These are phyloP conservation scores for Cecropterus lyciades DNA, from an alignment of 1,140 invertebrate genomes.

Conservation along the genomic window DNA sequence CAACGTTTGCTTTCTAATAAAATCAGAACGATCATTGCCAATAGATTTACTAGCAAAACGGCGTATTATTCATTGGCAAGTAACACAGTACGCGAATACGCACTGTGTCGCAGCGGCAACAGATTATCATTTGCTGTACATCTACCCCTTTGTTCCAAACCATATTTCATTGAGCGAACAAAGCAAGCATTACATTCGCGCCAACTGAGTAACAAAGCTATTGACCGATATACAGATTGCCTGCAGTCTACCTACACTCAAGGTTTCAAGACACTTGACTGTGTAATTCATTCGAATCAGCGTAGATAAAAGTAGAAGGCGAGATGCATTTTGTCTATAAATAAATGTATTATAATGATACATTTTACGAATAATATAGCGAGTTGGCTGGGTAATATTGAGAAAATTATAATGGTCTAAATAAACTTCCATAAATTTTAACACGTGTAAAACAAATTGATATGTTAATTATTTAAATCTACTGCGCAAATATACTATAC, in stretches of 20 bases:
- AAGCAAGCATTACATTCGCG: constrained; percentile 23
- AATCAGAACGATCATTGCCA: constrained; percentile 1
- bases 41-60: constrained; percentile 6
- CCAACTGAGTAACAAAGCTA: constrained; percentile 25
- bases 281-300: constrained; percentile 24
- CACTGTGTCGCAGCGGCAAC: constrained; percentile 16
- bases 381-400: too few species aligned
- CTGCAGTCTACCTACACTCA: constrained; percentile 19
- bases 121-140: constrained; percentile 11
- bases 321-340: constrained; percentile 1
- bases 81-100: constrained; percentile 9
- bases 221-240: constrained; percentile 24
- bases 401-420: too few species aligned
- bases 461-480: too few species aligned
- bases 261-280: constrained; percentile 8
- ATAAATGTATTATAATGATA: neutral
- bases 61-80: constrained; percentile 14
- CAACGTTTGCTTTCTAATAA: neutral
- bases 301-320: neutral
- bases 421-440: too few species aligned
- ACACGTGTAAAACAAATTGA: too few species aligned
- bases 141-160: constrained; percentile 27
- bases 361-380: too few species aligned
- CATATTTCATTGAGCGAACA: constrained; percentile 18
- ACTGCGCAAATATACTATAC: too few species aligned